These are phyloP conservation scores for Carassius carassius DNA, from an alignment of 2,113 vertebrate genomes.

Conservation along the genomic window DNA sequence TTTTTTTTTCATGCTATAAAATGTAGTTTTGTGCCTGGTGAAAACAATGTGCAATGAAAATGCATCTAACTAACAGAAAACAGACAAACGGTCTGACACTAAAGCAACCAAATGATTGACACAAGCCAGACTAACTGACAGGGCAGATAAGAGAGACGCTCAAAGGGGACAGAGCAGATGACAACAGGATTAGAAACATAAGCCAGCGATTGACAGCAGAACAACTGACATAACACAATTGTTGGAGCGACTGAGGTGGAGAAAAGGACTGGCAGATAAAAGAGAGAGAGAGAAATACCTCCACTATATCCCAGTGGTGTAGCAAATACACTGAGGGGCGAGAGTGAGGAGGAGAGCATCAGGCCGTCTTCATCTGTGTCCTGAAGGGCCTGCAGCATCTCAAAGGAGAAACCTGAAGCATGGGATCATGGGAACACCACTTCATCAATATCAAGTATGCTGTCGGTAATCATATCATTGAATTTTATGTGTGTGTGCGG, in stretches of 20 bases:
- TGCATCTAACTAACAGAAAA: background rate
- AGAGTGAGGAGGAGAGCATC: constrained; percentile 84
- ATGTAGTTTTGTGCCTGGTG: background rate
- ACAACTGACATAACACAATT: background rate
- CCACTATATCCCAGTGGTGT: constrained; percentile 95
- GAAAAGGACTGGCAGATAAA: background rate
- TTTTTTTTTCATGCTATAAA: background rate
- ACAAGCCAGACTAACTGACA: constrained; percentile 15
- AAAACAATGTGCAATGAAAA: background rate
- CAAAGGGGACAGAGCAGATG: background rate
- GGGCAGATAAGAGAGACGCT: background rate
- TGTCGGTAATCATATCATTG: background rate
- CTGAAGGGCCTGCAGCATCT: constrained; percentile 87
- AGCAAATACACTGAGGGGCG: constrained; percentile 86
- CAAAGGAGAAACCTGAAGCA: constrained; percentile 85
- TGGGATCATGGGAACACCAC: constrained; percentile 29
- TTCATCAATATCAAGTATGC: background rate
- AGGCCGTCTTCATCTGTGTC: constrained; percentile 79
- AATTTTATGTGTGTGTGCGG: background rate
- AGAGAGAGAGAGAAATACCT: constrained; percentile 75
- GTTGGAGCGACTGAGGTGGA: background rate
- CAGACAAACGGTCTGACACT: background rate
- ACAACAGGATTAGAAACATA: constrained; percentile 14
- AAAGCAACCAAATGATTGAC: background rate
- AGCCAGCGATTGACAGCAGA: background rate